Conservation (phyloP, 2,113 vertebrate genomes). For the Aplodontia rufa region DNA sequence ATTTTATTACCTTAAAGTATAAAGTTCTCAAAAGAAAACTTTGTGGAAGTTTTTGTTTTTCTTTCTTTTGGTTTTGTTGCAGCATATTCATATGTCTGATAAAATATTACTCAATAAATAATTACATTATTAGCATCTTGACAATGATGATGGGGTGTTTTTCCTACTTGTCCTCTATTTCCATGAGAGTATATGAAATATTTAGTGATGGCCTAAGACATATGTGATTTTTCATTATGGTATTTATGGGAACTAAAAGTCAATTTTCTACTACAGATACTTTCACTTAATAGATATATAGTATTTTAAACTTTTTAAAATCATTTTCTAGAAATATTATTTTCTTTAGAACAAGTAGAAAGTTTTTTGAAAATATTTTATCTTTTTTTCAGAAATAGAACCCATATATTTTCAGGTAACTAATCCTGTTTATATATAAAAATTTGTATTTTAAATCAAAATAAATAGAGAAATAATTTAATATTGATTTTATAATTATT, state of each 20-base stretch:
- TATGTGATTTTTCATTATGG: neutral
- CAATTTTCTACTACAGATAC: neutral
- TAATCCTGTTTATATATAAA: neutral
- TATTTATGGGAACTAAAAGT: neutral
- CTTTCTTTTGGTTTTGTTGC: neutral
- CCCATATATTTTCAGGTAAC: neutral
- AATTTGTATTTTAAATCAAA: conserved; percentile 8
- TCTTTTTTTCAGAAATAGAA: neutral
- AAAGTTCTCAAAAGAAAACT: neutral
- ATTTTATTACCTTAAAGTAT: neutral
- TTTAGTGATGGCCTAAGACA: neutral
- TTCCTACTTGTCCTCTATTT: neutral
- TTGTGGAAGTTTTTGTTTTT: neutral
- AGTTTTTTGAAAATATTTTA: neutral
- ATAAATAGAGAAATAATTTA: neutral
- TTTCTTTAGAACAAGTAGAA: neutral
- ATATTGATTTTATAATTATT: conserved; percentile 11
- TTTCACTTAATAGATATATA: neutral
- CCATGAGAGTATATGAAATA: neutral
- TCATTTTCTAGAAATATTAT: neutral
- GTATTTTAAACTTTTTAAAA: too few species aligned
- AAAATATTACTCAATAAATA: neutral
- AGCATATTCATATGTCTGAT: neutral
- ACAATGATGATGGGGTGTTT: neutral
- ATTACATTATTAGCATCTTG: neutral